phyloP scores from a whole-genome alignment of 2,888 invertebrate genomes.

The Cepaea hortensis region DNA sequence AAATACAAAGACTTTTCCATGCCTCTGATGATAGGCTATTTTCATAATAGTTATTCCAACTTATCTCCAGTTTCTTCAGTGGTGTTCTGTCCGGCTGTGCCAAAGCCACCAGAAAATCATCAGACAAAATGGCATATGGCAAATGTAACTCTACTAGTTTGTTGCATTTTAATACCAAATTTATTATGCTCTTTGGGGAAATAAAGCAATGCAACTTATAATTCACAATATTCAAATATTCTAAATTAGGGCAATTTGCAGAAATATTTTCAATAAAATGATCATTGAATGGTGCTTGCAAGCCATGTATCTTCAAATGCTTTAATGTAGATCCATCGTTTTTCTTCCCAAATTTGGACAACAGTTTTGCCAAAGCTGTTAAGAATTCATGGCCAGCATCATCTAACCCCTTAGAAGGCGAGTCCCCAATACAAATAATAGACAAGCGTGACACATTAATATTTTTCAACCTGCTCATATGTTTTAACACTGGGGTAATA shows the following conservation, averaged over 20 bases:
- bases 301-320: conserved; percentile 67
- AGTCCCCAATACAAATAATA: conserved; percentile 65
- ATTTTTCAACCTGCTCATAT: conserved; percentile 55
- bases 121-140: conserved; percentile 68
- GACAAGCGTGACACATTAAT: conserved; percentile 56
- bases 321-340: conserved; percentile 33
- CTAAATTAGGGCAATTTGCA: conserved; percentile 63
- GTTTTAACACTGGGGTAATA: conserved; percentile 63
- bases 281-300: conserved; percentile 68
- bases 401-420: conserved; percentile 66
- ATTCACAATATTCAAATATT: conserved; percentile 72
- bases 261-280: conserved; percentile 66
- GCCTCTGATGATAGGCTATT: conserved; percentile 63
- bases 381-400: conserved; percentile 74
- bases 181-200: conserved; percentile 62
- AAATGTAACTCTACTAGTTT: conserved; percentile 65
- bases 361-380: conserved; percentile 63
- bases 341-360: conserved; percentile 53
- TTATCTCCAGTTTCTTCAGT: conserved; percentile 66
- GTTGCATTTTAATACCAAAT: conserved; percentile 66
- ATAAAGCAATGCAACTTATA: conserved; percentile 69
- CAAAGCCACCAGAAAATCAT: conserved; percentile 67
- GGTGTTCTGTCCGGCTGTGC: conserved; percentile 60
- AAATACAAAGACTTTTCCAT: conserved; percentile 62
- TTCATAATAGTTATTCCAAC: conserved; percentile 68